Conservation (phyloP, 2,888 invertebrate species). For the Caenorhabditis sulstoni region DNA sequence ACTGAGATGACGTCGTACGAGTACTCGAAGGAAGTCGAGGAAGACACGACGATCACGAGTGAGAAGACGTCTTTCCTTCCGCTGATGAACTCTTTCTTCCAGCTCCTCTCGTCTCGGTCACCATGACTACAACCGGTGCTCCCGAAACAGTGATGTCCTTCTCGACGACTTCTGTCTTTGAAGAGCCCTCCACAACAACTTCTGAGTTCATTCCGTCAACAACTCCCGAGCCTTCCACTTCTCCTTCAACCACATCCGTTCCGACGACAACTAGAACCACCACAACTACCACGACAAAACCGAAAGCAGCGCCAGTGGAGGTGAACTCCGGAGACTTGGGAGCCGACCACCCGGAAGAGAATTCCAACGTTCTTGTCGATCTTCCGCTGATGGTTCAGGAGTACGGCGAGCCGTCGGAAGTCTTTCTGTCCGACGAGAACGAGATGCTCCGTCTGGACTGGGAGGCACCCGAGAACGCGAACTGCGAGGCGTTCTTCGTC, state of each 20-base stretch:
- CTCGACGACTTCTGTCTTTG: conserved; percentile 14
- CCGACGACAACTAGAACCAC: conserved; percentile 26
- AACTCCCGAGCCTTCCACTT: conserved; percentile 13
- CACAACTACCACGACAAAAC: conserved; percentile 31
- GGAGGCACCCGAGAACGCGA: conserved; percentile 71
- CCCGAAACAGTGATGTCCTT: background rate
- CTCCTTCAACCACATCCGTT: conserved; percentile 43
- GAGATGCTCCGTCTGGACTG: conserved; percentile 71
- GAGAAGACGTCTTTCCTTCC: background rate
- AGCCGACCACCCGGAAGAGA: conserved; percentile 55
- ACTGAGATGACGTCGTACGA: conserved; percentile 51
- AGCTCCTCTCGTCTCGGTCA: conserved; percentile 27
- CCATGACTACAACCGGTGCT: conserved; percentile 20
- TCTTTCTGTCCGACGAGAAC: conserved; percentile 58
- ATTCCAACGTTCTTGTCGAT: conserved; percentile 21
- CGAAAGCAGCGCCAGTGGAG: conserved; percentile 35
- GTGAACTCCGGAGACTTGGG: conserved; percentile 58
- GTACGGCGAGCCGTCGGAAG: conserved; percentile 64
- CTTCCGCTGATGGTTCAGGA: conserved; percentile 57
- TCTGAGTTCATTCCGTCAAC: conserved; percentile 4
- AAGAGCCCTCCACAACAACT: conserved; percentile 22
- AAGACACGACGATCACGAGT: conserved; percentile 40
- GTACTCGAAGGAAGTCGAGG: conserved; percentile 53
- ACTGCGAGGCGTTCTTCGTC: conserved; percentile 77
- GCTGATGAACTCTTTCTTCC: background rate